phyloP scores from a whole-genome alignment of 2,113 vertebrate species.

The Acanthochromis polyacanthus region DNA sequence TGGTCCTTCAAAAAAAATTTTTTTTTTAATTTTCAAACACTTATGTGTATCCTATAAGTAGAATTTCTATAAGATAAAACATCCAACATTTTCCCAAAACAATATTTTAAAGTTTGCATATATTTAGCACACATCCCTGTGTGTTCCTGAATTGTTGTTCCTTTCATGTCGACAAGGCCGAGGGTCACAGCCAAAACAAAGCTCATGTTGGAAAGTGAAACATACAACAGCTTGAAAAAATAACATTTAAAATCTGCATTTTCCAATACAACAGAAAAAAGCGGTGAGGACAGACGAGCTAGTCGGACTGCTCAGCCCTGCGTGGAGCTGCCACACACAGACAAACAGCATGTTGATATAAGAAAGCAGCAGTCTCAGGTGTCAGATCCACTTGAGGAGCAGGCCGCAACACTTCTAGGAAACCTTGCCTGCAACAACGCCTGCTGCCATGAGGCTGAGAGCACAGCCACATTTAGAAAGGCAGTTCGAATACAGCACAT shows the following conservation, averaged over 20 bases:
- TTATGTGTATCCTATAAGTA: no score
- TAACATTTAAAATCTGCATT: background rate
- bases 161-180: no score
- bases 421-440: conserved; percentile 23
- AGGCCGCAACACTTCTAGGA: conserved; percentile 45
- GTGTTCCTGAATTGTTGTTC: no score
- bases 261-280: background rate
- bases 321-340: background rate
- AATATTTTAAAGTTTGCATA: no score
- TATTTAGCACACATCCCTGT: no score
- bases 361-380: conserved; percentile 46
- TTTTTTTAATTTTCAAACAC: no score
- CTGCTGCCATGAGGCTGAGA: conserved; percentile 31
- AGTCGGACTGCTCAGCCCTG: background rate
- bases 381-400: conserved; percentile 55
- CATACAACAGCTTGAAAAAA: no score
- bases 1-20: no score
- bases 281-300: background rate
- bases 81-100: no score
- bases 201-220: no score
- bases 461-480: conserved; percentile 31
- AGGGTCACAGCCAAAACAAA: no score
- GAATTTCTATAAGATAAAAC: no score
- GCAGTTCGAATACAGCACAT: background rate
- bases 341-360: conserved; percentile 55